Evolutionary conservation across 2,113 vertebrate genomes (phyloP).

Genomic region (Saimiri boliviensis): DNA sequence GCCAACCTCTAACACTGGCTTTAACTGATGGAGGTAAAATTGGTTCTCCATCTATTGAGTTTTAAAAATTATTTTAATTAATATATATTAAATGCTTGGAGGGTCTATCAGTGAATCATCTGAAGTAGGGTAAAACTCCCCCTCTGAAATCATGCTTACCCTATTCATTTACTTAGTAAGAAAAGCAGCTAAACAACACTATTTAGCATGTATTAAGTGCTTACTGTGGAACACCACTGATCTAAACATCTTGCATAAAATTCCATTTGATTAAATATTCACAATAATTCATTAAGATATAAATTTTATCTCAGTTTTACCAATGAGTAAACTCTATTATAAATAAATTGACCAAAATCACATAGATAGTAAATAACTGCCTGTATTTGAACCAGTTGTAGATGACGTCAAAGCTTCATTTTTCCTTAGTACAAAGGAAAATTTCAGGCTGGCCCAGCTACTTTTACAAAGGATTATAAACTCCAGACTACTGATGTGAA

Average conservation of each 20-base stretch:
- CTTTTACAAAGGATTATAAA: background rate
- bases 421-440: constrained; percentile 7
- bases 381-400: background rate
- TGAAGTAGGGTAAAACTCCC: background rate
- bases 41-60: background rate
- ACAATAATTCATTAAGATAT: background rate
- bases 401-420: background rate
- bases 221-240: background rate
- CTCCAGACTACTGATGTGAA: background rate
- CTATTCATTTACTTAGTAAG: background rate
- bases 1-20: background rate
- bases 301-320: constrained; percentile 42
- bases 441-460: background rate
- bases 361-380: background rate
- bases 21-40: background rate
- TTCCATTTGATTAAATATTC: constrained; percentile 17
- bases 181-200: background rate
- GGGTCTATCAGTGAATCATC: background rate
- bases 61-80: constrained; percentile 20
- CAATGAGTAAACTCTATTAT: constrained; percentile 6
- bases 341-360: constrained; percentile 29
- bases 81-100: constrained; percentile 2
- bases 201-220: background rate
- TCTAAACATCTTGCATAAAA: constrained; percentile 24
- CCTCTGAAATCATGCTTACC: background rate